These are phyloP conservation scores for Xylocampa areola DNA, from an alignment of 2,888 invertebrate genomes.

Conservation along the genomic window DNA sequence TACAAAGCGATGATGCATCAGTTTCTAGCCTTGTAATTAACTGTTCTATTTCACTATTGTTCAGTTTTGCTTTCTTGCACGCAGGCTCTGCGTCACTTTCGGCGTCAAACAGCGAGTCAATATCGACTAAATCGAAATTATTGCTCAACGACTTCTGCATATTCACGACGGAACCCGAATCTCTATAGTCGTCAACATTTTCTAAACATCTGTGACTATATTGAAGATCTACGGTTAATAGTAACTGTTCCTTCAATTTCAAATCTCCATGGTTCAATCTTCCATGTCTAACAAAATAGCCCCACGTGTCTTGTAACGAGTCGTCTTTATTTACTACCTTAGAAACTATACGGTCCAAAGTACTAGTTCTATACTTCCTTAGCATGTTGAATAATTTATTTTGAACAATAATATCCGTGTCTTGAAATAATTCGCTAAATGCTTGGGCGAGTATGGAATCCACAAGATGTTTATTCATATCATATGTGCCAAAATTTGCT, in stretches of 20 bases:
- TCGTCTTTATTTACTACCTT: conserved; percentile 59
- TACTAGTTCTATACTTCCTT: conserved; percentile 48
- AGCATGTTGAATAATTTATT: conserved; percentile 60
- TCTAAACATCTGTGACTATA: conserved; percentile 72
- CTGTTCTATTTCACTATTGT: conserved; percentile 63
- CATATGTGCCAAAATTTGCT: conserved; percentile 54
- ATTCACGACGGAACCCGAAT: conserved; percentile 15
- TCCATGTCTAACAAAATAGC: conserved; percentile 43
- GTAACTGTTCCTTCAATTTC: conserved; percentile 57
- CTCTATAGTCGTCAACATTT: conserved; percentile 18
- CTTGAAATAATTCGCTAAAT: conserved; percentile 63
- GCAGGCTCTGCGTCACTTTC: conserved; percentile 73
- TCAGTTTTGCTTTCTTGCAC: conserved; percentile 75
- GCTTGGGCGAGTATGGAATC: conserved; percentile 58
- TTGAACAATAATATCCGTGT: conserved; percentile 59
- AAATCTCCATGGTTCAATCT: conserved; percentile 21
- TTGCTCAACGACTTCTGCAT: conserved; percentile 54
- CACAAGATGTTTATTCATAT: conserved; percentile 58
- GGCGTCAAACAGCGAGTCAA: conserved; percentile 72
- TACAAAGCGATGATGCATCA: conserved; percentile 65
- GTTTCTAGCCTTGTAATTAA: conserved; percentile 74
- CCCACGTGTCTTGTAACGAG: conserved; percentile 60
- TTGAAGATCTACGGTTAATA: conserved; percentile 36
- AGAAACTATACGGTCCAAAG: conserved; percentile 59
- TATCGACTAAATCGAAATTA: conserved; percentile 78